Base-by-base conservation (phyloP, 2,797 vertebrate genomes). In the Menidia menidia region DNA sequence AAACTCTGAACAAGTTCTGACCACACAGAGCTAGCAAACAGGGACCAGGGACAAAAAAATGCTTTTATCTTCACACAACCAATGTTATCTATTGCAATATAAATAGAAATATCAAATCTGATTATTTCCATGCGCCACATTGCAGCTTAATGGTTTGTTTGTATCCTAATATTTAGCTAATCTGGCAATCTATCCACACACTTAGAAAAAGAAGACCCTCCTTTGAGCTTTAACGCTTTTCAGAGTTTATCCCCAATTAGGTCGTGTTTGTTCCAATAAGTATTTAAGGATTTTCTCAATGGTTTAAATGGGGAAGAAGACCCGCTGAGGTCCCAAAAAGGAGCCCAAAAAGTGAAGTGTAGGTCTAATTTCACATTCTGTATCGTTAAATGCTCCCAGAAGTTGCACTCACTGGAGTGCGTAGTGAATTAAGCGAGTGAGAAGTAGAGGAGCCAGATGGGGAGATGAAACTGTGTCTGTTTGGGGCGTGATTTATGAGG, bases 401-500 rank as follows among this genome's bases (percentile, higher is more conserved):
- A 41, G 11, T 35, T 30, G 7, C 18, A 2, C 56, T 41, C 3
- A 25, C 25, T 25, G 25, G 25, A 25, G 25, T 35, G 60, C 11
- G 8, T 33, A 57, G 45, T 52, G 43, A 69, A 72, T 45, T 52
- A 47, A 52, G 8, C 3, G 11, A 25, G 50, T 5, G 1, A 61
- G 14, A 30, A 45, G 41, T n/a, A n/a, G n/a, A 56, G 4, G 19
- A 7, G 15, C 16, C n/a, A 60, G 35, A 56, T 25, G 44, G 42
- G 13, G 14, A 52, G 66, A 80, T 55, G 2, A 68, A 54, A 60
- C 19, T 10, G 45, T 52, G 18, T 52, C 13, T 43, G 50, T 14
- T 33, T n/a, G 19, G 2, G 18, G 13, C 50, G 45, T 66, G 68
- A 83, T 68, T 66, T 50, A 77, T 75, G 71, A 64, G 33, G 15